Conservation (phyloP, 1,140 invertebrate genomes). For the Drosophila nikananu region DNA sequence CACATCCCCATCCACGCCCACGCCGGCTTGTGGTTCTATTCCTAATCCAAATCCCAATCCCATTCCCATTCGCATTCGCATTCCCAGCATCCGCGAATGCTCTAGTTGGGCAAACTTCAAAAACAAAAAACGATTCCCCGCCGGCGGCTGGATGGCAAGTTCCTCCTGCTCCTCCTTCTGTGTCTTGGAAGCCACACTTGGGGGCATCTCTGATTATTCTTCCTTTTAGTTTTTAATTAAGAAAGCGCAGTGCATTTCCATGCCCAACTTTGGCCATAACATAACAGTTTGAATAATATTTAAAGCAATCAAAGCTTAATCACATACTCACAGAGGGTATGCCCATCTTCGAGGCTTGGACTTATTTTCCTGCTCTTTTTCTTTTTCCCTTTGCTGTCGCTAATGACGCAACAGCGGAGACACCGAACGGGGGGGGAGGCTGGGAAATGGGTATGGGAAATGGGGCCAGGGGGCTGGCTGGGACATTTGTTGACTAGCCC, state of each 20-base stretch:
- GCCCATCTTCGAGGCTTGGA: neutral
- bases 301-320: neutral
- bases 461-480: neutral
- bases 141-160: slow-evolving; percentile 43
- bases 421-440: no score
- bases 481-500: slow-evolving; percentile 72
- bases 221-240: neutral
- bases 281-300: neutral
- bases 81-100: slow-evolving; percentile 20
- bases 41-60: slow-evolving; percentile 4
- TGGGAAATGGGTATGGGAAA: no score
- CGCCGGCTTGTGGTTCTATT: slow-evolving; percentile 3
- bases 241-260: neutral
- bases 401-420: slow-evolving; percentile 57
- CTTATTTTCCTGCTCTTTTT: neutral
- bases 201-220: neutral
- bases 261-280: neutral
- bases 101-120: slow-evolving; percentile 62
- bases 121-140: slow-evolving; percentile 77
- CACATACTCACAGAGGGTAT: slow-evolving; percentile 1
- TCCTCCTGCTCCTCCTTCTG: neutral
- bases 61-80: neutral
- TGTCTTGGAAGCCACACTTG: slow-evolving; percentile 1
- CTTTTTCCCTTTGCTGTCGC: slow-evolving; percentile 45
- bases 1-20: neutral